Evolutionary conservation across 2,797 vertebrate genomes (phyloP).

Genomic region (Tauraco hartlaubi): DNA sequence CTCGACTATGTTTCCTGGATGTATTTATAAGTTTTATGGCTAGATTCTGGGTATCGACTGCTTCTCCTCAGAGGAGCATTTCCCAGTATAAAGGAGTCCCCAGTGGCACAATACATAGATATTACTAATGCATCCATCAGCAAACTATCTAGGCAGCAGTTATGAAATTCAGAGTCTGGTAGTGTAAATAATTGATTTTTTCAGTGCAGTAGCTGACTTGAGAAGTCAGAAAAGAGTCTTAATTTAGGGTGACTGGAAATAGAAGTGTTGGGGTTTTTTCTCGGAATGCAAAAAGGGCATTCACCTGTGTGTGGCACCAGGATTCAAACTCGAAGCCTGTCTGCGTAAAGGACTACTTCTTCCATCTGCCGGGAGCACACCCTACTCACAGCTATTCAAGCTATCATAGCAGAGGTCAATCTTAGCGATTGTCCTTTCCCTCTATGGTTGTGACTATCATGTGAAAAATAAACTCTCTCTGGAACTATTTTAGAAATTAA

Average conservation of each 20-base stretch:
- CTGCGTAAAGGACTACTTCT: background rate
- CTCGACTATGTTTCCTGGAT: background rate
- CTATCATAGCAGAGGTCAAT: background rate
- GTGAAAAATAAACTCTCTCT: background rate
- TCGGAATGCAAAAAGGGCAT: background rate
- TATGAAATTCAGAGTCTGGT: background rate
- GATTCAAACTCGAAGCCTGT: background rate
- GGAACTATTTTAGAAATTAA: slow-evolving; percentile 26
- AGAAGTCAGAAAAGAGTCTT: background rate
- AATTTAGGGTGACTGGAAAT: background rate
- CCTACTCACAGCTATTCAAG: background rate
- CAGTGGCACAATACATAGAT: background rate
- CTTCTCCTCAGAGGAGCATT: background rate
- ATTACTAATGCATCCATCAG: background rate
- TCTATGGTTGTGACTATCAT: background rate
- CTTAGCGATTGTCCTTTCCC: background rate
- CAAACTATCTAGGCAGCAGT: slow-evolving; percentile 18
- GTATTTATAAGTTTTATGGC: background rate
- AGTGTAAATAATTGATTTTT: background rate
- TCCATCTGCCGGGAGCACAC: background rate
- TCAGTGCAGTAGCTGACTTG: background rate
- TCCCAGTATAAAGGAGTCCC: background rate
- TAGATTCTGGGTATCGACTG: background rate
- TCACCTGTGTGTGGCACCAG: background rate
- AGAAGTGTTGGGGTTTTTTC: background rate